Base-by-base conservation (phyloP, 2,888 invertebrate genomes). In the Perizoma flavofasciatum region DNA sequence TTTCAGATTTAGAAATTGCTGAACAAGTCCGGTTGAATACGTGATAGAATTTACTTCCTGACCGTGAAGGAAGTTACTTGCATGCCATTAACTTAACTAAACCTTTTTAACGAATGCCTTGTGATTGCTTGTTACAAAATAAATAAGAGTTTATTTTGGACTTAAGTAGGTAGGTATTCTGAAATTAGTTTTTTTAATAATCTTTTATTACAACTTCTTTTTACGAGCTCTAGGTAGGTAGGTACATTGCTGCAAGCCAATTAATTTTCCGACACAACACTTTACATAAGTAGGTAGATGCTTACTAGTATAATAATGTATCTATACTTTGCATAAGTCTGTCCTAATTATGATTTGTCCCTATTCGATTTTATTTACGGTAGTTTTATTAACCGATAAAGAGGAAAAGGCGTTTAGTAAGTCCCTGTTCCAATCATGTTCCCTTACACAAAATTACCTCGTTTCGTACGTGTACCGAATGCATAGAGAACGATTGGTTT, bases 1-100 rank as follows among this genome's bases (percentile, higher is more conserved):
- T 69, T 72, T 70, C 71, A 63, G 57, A 62, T 66, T 64, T 63
- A 67, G 66, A 73, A 73, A 72, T 65, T 66, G 51, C 53, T 63
- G 46, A 55, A 55, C 46, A 55, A 33, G 55, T 49, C 59, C 48
- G 57, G 65, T 64, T 61, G 65, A 58, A 57, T 58, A 56, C 59
- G 59, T 56, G 55, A 65, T 62, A 48, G 40, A 35, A 51, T 49
- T 58, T 43, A 62, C 65, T 72, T 55, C 62, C 61, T 60, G 52
- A 53, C 43, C 34, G 61, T 53, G 46, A 11, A 48, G 63, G 57
- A 61, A 58, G 50, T 22, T 41, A 41, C 10, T n/a, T 10, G n/a
- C n/a, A 41, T n/a, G n/a, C 10, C 2, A 5, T 10, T 10, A 41
- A 5, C 22, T 22, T 41, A 41, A 9, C n/a, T n/a, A 41, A 35